Evolutionary conservation across 2,888 invertebrate genomes (phyloP).

Genomic region (Metopia argyrocephala): DNA sequence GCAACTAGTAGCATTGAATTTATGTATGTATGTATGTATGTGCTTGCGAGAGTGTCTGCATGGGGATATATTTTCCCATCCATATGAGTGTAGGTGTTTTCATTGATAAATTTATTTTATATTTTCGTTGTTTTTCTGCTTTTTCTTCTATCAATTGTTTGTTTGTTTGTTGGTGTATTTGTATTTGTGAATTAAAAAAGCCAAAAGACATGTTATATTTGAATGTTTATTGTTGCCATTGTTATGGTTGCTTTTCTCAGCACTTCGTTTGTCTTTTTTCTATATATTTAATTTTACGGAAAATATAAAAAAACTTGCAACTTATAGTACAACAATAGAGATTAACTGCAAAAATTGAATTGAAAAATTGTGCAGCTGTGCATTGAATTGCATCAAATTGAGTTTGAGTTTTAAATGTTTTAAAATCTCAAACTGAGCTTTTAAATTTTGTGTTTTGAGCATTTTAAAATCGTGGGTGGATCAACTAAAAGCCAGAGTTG

Average conservation of each 20-base stretch:
- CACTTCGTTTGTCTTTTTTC: too few species aligned
- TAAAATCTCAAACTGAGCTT: slow-evolving; percentile 51
- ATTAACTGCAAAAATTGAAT: slow-evolving; percentile 74
- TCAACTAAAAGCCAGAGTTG: slow-evolving; percentile 43
- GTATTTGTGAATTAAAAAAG: not conserved
- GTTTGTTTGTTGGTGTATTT: not conserved
- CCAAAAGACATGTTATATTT: not conserved
- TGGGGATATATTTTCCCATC: slow-evolving; percentile 12
- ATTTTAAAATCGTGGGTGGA: slow-evolving; percentile 57
- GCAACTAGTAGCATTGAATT: too few species aligned
- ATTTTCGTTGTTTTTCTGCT: not conserved
- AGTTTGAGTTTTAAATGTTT: slow-evolving; percentile 28
- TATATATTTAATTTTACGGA: not conserved
- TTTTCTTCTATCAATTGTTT: not conserved
- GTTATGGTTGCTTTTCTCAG: slow-evolving; percentile 22
- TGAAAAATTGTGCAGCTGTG: slow-evolving; percentile 74
- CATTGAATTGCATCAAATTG: slow-evolving; percentile 55
- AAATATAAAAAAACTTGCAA: not conserved
- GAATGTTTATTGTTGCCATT: slow-evolving; percentile 37
- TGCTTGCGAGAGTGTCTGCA: not conserved
- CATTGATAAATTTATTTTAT: slow-evolving; percentile 73
- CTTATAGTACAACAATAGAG: slow-evolving; percentile 52
- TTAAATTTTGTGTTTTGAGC: slow-evolving; percentile 31
- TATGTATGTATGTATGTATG: not conserved
- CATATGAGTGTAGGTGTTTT: slow-evolving; percentile 71